phyloP scores from a whole-genome alignment of 1,140 invertebrate species.

The Microplitis demolitor region DNA sequence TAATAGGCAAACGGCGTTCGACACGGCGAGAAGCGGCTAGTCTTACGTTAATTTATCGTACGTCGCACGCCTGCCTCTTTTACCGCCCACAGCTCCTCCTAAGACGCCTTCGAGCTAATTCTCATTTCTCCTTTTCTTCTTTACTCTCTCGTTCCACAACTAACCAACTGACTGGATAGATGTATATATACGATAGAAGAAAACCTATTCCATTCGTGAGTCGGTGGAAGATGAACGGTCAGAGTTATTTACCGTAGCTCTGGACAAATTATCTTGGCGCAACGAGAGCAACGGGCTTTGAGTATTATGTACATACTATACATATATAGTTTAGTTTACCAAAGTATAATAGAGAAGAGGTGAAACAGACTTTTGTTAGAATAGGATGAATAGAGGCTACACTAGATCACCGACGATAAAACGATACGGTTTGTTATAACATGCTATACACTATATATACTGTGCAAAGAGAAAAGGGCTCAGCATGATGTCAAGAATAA shows the following conservation, averaged over 20 bases:
- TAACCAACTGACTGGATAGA: not conserved
- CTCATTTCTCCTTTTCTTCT: not conserved
- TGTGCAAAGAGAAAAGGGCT: not conserved
- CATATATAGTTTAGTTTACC: not conserved
- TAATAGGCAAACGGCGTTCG: conserved; percentile 6
- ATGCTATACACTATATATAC: not conserved
- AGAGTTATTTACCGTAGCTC: conserved; percentile 20
- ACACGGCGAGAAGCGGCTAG: conserved; percentile 22
- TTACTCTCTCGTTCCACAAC: conserved; percentile 5
- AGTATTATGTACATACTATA: too few species aligned
- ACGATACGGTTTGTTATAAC: not conserved
- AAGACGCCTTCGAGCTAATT: conserved; percentile 5
- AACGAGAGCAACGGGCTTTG: conserved; percentile 17
- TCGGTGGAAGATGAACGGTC: conserved; percentile 23
- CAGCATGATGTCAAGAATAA: not conserved
- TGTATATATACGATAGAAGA: conserved; percentile 4
- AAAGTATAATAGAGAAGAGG: too few species aligned
- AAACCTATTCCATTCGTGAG: conserved; percentile 12
- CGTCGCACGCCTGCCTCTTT: conserved; percentile 19
- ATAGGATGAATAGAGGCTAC: too few species aligned
- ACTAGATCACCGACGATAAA: conserved; percentile 1
- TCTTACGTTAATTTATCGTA: conserved; percentile 29
- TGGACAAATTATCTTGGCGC: conserved; percentile 27
- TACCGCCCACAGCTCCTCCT: conserved; percentile 21
- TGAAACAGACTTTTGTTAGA: too few species aligned